phyloP scores from a whole-genome alignment of 2,113 vertebrate genomes.

The Talpa occidentalis region DNA sequence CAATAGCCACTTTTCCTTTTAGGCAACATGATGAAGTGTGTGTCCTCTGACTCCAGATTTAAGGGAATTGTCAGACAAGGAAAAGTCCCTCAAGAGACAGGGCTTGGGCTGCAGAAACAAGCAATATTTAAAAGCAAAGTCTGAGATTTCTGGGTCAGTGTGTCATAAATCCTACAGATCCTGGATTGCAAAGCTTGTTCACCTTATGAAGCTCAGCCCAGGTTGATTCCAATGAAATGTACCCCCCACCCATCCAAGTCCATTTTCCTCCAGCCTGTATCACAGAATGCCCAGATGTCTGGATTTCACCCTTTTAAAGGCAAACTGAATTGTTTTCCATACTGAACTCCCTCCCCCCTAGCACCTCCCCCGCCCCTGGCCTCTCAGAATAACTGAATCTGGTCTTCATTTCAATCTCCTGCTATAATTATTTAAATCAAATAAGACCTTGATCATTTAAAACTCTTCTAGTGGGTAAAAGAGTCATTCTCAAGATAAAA shows the following conservation, averaged over 20 bases:
- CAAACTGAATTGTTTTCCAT: slow-evolving; percentile 6
- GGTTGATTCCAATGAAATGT: neutral
- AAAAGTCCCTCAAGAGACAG: neutral
- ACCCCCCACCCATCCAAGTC: no score
- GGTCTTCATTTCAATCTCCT: neutral
- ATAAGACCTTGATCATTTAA: neutral
- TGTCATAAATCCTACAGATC: neutral
- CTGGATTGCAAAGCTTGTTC: slow-evolving; percentile 16
- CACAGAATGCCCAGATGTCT: neutral
- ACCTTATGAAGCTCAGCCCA: neutral
- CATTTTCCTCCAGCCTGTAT: neutral
- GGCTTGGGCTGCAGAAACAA: neutral
- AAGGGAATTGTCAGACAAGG: neutral
- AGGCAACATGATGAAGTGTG: rapidly evolving
- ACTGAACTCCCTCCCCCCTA: neutral
- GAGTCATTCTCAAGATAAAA: neutral
- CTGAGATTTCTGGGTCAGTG: slow-evolving; percentile 58
- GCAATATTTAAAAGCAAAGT: neutral
- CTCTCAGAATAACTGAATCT: neutral
- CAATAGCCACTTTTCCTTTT: neutral
- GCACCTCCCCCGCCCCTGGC: neutral
- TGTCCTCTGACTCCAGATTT: neutral
- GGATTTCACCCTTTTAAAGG: neutral
- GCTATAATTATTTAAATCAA: neutral
- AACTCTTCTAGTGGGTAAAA: slow-evolving; percentile 9